A percentile compares a stretch with the other conserved stretches of the same genome.
Conservation (phyloP, 2,888 invertebrate species). For the Hylaea fasciaria region DNA sequence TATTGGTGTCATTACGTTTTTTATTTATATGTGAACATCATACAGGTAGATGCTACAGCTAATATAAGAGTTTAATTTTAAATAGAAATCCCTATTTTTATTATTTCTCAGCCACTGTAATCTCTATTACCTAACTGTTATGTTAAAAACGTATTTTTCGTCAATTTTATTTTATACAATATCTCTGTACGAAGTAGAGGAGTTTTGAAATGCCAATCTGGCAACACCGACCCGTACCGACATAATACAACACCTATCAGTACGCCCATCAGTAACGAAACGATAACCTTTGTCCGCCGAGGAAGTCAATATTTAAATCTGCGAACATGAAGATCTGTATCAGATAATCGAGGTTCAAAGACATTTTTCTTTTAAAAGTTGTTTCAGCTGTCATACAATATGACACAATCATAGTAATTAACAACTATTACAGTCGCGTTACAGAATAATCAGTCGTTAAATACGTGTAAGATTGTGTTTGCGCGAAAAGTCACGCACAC, state of each 20-base stretch:
- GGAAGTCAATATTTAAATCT: conserved; percentile 28
- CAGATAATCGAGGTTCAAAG: conserved; percentile 12
- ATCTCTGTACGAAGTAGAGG: neutral
- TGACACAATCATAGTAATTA: conserved; percentile 65
- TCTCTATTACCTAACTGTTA: too few species aligned
- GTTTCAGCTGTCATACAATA: conserved; percentile 45
- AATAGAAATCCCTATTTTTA: too few species aligned
- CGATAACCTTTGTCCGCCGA: conserved; percentile 30
- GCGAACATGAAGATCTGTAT: conserved; percentile 14
- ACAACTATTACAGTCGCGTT: conserved; percentile 69
- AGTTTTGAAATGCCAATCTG: neutral
- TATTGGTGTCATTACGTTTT: too few species aligned
- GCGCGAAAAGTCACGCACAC: conserved; percentile 77
- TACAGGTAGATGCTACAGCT: too few species aligned
- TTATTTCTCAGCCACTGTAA: too few species aligned
- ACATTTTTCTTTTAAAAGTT: conserved; percentile 44
- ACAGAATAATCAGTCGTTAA: conserved; percentile 39
- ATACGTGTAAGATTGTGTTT: conserved; percentile 65
- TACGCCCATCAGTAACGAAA: conserved; percentile 20
- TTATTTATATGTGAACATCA: too few species aligned
- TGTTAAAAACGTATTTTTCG: too few species aligned
- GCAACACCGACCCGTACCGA: conserved; percentile 18
- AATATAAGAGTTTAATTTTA: too few species aligned
- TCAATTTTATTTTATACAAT: too few species aligned
- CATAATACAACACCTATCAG: conserved; percentile 27